A percentile compares a stretch with the other conserved stretches of the same genome.
Conservation (phyloP, 2,888 invertebrate genomes). For the Anodontia alba region DNA sequence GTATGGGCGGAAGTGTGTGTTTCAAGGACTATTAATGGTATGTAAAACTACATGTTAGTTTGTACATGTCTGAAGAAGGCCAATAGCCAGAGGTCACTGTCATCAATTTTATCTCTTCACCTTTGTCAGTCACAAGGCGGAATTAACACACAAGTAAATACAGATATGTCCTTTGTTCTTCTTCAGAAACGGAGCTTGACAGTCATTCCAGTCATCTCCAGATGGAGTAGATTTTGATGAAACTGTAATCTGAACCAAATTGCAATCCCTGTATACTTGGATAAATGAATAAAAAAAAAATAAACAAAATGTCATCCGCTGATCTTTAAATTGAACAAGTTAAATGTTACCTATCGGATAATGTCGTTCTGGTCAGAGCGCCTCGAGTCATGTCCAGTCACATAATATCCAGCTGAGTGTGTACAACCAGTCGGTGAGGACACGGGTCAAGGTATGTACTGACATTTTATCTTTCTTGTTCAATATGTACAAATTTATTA, state of each 20-base stretch:
- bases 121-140: too few species aligned
- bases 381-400: slow-evolving; percentile 12
- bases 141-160: too few species aligned
- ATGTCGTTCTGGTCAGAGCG: slow-evolving; percentile 6
- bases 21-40: background rate
- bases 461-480: background rate
- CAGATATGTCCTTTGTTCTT: too few species aligned
- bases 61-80: slow-evolving; percentile 2
- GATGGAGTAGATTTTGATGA: too few species aligned
- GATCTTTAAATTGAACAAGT: too few species aligned
- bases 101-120: slow-evolving; percentile 13
- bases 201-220: too few species aligned
- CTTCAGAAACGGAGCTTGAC: too few species aligned
- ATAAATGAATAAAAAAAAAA: too few species aligned
- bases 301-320: too few species aligned
- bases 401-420: background rate
- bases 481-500: background rate
- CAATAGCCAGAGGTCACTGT: slow-evolving; percentile 10
- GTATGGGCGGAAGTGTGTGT: background rate
- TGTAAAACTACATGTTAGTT: background rate
- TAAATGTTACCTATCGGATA: background rate
- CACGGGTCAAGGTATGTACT: background rate
- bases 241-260: too few species aligned
- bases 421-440: background rate
- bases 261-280: too few species aligned